A percentile compares a stretch with the other conserved stretches of the same genome.
Evolutionary conservation across 2,113 vertebrate genomes (phyloP).

Genomic region (Poeciliopsis prolifica): DNA sequence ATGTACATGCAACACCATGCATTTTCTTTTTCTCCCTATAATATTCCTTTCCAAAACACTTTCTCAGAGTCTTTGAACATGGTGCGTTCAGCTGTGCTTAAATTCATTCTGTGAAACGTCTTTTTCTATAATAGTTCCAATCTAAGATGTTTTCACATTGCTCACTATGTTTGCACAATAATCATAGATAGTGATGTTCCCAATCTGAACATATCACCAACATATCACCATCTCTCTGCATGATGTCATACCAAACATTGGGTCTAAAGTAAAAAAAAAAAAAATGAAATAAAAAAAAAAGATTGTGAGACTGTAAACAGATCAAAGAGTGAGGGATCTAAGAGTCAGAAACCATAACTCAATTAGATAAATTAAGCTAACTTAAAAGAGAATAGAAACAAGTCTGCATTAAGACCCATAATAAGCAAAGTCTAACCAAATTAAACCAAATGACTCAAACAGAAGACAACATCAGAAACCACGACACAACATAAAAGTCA

Average conservation of each 20-base stretch:
- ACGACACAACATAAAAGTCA: neutral
- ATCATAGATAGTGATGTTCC: neutral
- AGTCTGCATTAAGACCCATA: neutral
- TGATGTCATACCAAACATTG: neutral
- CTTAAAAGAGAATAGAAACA: neutral
- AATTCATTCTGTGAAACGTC: neutral
- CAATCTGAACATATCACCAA: too few species aligned
- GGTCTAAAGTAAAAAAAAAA: neutral
- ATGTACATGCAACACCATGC: conserved; percentile 3
- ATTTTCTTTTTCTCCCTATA: neutral
- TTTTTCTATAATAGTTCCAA: neutral
- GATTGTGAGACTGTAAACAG: neutral
- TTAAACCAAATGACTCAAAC: neutral
- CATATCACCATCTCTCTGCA: too few species aligned
- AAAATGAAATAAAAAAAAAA: too few species aligned
- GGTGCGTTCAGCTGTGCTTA: conserved; percentile 12
- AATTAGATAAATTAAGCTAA: neutral
- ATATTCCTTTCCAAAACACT: neutral
- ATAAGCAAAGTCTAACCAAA: neutral
- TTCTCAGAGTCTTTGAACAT: neutral
- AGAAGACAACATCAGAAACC: neutral
- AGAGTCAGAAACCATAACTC: neutral
- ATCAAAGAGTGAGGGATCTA: neutral
- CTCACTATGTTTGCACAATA: neutral
- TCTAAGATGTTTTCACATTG: neutral